These are phyloP conservation scores for Pseudochromis fuscus DNA, from an alignment of 2,797 vertebrate species.

Conservation along the genomic window DNA sequence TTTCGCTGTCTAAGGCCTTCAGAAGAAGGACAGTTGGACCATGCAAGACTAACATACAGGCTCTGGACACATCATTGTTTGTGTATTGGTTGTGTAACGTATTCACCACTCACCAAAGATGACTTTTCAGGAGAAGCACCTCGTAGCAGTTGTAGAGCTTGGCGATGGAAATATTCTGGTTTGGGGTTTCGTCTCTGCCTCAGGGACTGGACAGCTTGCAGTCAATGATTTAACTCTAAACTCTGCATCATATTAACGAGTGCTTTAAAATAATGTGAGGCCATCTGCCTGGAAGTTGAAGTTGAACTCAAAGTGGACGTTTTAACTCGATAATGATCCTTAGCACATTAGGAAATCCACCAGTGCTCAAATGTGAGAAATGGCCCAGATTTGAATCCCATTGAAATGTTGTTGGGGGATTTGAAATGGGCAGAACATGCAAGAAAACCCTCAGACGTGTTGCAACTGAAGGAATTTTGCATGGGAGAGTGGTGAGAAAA, in stretches of 20 bases:
- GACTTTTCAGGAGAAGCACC: not conserved
- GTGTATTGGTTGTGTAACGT: no score
- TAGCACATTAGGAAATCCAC: slow-evolving; percentile 1
- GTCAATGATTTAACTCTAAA: slow-evolving; percentile 4
- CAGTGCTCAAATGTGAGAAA: not conserved
- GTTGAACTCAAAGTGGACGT: slow-evolving; percentile 2
- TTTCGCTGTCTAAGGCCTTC: not conserved
- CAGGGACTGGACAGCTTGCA: slow-evolving; percentile 2
- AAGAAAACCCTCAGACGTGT: not conserved
- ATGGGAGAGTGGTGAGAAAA: no score
- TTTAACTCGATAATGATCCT: slow-evolving; percentile 18
- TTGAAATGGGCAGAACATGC: not conserved
- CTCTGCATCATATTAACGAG: slow-evolving; percentile 6
- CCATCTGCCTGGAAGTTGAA: slow-evolving; percentile 2
- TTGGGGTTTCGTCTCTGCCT: slow-evolving; percentile 2
- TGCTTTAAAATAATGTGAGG: slow-evolving; percentile 7
- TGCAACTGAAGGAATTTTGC: not conserved
- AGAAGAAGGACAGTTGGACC: not conserved
- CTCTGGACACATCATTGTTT: slow-evolving; percentile 21
- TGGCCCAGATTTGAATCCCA: not conserved
- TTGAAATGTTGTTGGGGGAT: not conserved
- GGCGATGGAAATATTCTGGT: slow-evolving; percentile 9
- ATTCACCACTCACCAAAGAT: no score
- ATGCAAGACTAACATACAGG: not conserved
- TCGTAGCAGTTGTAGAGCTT: slow-evolving; percentile 9